These are phyloP conservation scores for Equus przewalskii DNA, from an alignment of 2,113 vertebrate genomes.

Conservation along the genomic window DNA sequence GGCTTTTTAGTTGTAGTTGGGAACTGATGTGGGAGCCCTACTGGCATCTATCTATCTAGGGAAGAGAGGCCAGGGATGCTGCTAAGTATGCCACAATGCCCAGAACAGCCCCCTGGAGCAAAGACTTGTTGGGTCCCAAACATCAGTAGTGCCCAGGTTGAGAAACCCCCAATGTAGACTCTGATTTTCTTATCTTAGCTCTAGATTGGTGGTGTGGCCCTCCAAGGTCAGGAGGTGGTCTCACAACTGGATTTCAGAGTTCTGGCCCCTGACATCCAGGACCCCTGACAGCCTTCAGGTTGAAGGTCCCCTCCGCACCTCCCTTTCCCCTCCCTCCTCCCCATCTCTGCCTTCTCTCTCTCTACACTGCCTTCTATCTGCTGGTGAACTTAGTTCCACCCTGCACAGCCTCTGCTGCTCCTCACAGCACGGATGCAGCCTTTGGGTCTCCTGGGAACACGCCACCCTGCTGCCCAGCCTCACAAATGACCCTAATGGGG, in stretches of 20 bases:
- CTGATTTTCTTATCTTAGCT: neutral
- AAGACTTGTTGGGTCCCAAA: neutral
- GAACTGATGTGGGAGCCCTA: neutral
- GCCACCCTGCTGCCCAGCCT: neutral
- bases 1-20: neutral
- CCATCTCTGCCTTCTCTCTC: neutral
- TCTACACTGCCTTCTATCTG: neutral
- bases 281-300: too few relatives aligned
- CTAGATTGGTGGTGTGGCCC: neutral
- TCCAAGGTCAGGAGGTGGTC: neutral
- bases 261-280: neutral
- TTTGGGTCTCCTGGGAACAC: neutral
- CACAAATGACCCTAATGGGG: neutral
- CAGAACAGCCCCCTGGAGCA: neutral
- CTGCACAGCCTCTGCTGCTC: neutral
- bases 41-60: neutral
- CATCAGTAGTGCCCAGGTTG: neutral
- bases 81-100: neutral
- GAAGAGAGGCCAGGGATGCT: neutral
- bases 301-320: neutral
- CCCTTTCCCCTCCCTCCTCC: neutral
- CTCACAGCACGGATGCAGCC: neutral
- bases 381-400: neutral
- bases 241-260: neutral
- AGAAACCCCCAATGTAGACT: neutral